phyloP scores from a whole-genome alignment of 2,113 vertebrate genomes.

The Phyllostomus hastatus region DNA sequence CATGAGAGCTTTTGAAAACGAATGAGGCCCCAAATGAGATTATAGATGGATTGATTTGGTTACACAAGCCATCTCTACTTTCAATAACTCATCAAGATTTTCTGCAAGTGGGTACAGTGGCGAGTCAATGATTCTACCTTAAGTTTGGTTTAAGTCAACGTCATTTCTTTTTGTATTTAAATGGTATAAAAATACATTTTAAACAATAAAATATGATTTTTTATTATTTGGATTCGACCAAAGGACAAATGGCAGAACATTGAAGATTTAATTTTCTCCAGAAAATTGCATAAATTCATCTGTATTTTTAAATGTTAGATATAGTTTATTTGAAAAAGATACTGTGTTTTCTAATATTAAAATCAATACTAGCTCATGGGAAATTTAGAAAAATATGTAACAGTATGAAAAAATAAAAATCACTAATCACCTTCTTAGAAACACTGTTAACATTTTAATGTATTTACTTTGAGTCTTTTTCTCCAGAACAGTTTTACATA shows the following conservation, averaged over 20 bases:
- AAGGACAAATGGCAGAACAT: not conserved
- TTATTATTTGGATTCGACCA: conserved; percentile 11
- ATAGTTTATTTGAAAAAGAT: not conserved
- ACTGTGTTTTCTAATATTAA: not conserved
- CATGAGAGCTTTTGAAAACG: not conserved
- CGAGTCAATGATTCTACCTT: not conserved
- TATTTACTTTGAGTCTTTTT: not conserved
- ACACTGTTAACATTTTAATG: not conserved
- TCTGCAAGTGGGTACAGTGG: not conserved
- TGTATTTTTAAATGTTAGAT: conserved; percentile 13
- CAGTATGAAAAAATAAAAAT: not conserved
- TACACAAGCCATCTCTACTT: not conserved
- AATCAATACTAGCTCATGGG: not conserved
- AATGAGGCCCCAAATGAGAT: not conserved
- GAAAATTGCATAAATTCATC: not conserved
- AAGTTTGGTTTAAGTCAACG: not conserved
- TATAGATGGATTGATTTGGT: not conserved
- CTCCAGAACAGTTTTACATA: not conserved
- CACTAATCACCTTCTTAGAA: not conserved
- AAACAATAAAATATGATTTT: not conserved
- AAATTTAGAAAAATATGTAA: not conserved
- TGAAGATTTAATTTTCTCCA: not conserved
- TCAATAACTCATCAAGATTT: not conserved
- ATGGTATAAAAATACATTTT: not conserved
- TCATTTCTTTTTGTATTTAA: not conserved